Conservation (phyloP, 2,888 invertebrate genomes). For the Blomia tropicalis region DNA sequence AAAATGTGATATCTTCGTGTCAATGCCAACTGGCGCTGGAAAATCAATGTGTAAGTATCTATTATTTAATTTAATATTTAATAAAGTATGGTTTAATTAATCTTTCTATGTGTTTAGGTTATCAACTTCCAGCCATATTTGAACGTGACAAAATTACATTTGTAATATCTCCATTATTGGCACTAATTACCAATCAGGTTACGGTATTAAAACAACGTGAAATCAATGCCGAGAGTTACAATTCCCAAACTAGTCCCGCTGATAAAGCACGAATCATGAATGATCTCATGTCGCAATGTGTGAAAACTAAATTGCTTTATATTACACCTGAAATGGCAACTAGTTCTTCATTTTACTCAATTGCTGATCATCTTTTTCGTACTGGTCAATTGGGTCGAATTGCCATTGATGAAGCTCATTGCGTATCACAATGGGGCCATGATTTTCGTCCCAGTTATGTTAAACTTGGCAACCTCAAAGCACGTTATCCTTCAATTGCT, state of each 20-base stretch:
- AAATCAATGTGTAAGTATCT: slow-evolving; percentile 96
- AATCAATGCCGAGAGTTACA: slow-evolving; percentile 70
- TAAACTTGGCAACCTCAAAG: slow-evolving; percentile 56
- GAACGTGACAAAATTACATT: slow-evolving; percentile 63
- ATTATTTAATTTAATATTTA: no score
- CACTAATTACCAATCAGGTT: slow-evolving; percentile 50
- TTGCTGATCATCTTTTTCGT: slow-evolving; percentile 44
- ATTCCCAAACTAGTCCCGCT: slow-evolving; percentile 65
- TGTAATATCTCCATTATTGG: slow-evolving; percentile 87
- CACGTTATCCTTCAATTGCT: slow-evolving; percentile 50
- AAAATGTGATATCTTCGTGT: slow-evolving; percentile 73
- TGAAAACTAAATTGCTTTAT: slow-evolving; percentile 68
- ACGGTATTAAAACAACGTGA: slow-evolving; percentile 54
- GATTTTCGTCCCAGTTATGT: slow-evolving; percentile 91
- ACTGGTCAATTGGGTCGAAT: slow-evolving; percentile 67
- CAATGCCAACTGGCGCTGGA: slow-evolving; percentile 92
- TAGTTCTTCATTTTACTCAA: slow-evolving; percentile 24
- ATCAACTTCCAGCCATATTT: slow-evolving; percentile 81
- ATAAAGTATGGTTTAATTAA: no score
- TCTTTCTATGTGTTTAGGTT: no score
- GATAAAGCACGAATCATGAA: slow-evolving; percentile 60
- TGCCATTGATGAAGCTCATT: slow-evolving; percentile 92
- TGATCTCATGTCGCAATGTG: slow-evolving; percentile 56
- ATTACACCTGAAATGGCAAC: slow-evolving; percentile 86
- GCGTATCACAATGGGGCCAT: slow-evolving; percentile 97